Percentiles rank a stretch among this genome's conserved stretches.
phyloP scores from a whole-genome alignment of 2,888 invertebrate species.

The Tenthredo notha region DNA sequence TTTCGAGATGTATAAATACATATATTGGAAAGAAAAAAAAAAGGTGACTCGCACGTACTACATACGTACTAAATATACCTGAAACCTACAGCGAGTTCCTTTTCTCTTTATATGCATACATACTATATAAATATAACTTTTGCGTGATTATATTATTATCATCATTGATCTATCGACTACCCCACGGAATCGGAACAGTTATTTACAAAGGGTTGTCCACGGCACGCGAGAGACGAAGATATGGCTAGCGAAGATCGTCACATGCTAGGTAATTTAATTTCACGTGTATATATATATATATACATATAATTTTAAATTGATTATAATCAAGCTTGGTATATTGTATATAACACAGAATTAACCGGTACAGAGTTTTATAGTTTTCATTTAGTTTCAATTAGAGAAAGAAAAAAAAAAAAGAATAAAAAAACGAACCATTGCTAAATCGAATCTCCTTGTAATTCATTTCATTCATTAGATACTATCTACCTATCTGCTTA shows the following conservation, averaged over 20 bases:
- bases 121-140: neutral
- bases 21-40: neutral
- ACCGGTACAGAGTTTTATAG: neutral
- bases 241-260: constrained; percentile 39
- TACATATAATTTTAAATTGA: neutral
- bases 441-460: constrained; percentile 10
- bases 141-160: constrained; percentile 14
- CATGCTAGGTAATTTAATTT: constrained; percentile 3
- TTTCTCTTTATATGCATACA: neutral
- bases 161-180: constrained; percentile 17
- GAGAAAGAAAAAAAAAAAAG: neutral
- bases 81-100: neutral
- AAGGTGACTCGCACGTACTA: neutral
- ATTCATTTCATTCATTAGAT: constrained; percentile 37
- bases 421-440: neutral
- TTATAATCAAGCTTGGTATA: neutral
- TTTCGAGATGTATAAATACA: neutral
- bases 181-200: constrained; percentile 6
- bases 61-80: neutral
- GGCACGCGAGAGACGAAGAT: constrained; percentile 38
- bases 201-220: neutral
- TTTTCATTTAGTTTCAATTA: neutral
- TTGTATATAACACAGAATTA: neutral
- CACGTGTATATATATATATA: neutral
- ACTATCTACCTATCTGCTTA: constrained; percentile 35